Evolutionary conservation across 2,888 invertebrate species (phyloP), one percentile per base, ranked within the genome.

Genomic region (Agrotis clavis): DNA sequence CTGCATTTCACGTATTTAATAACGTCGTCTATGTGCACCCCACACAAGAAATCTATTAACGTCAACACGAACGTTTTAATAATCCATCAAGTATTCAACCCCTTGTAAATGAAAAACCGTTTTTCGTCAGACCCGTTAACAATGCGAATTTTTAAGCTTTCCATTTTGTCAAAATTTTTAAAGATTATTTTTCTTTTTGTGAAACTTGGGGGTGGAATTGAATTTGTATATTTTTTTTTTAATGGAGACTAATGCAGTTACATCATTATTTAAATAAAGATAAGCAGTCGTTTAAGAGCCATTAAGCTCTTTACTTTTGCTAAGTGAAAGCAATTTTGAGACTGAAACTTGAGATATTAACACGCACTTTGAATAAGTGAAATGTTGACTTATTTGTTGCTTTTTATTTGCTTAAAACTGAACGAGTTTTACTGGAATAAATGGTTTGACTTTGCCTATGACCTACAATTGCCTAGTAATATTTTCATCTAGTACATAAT

Each of bases 1-100:
- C 90, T 94, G 95, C 96, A 95, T 95, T 91, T 96, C 95, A 95
- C 89, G 94, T 93, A 94, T 94, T 94, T 94, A 96, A 96, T 95
- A 95, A 94, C 91, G 89, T 91, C 92, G 90, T 93, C 93, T 90
- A 86, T 87, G 87, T 90, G 86, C 90, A 91, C 93, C 94, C 94
- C 87, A 90, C 88, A 90, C 88, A 89, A 92, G 90, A 93, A 94
- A 94, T 93, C 95, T 94, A 95, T 96, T 95, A 95, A 91, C 93
- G 96, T 95, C 94, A 92, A 90, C 90, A 91, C 84, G 90, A 87
- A 89, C 90, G 89, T 90, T 92, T 92, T 90, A 88, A 90, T 91
- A 94, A 95, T 95, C 92, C 89, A 94, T 95, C 91, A 91, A 90
- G 86, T 71, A 81, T 87, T 81, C 87, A 89, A 90, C 89, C 90